Base-by-base conservation (phyloP, 2,888 invertebrate species). In the Phorcus lineatus region DNA sequence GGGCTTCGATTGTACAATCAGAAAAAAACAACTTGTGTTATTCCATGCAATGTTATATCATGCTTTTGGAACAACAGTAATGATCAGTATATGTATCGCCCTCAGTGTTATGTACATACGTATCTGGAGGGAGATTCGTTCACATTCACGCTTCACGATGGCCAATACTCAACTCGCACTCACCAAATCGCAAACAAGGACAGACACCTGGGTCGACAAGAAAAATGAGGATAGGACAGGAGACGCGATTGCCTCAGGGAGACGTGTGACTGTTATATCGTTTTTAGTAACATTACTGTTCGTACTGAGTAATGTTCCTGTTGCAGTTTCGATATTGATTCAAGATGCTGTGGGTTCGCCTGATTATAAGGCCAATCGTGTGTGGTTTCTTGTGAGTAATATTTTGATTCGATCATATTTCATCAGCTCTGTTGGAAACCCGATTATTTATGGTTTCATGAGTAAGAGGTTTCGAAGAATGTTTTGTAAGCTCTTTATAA, bases 401-500 rank as follows among this genome's bases (percentile, higher is more conserved):
- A 85, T 86, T 13, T 86, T 89, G 77, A 76, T 89, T 0, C 84
- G 88, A 82, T 89, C 88, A 11, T 89, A 86, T 74, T 89, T 88
- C 36, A 79, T 89, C 47, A 90, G 88, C 81, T 86, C 86, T 62
- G 82, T 86, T 47, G 82, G 86, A 7, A 89, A 90, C 80, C 86
- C 88, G 9, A 81, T 88, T 28, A 86, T 90, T 24, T 90, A 89
- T 78, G 86, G 88, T 4, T 83, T 86, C 31, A 82, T 85, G 75
- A 88, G 89, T 80, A 47, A 52, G 0, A 82, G 85, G 40, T 90
- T 90, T 77, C 82, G 86, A 31, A n/a, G 7, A 16, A 62, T 82
- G 55, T 75, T 77, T 17, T 74, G 31, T n/a, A 40, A 16, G 4
- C 16, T n/a, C 13, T 47, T 4, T 16, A 17, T 36, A n/a, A 36